Evolutionary conservation across 92 coral and sea anemone species (phyloP), one percentile per base, ranked within the genome.

Genomic region (Zoanthus solanderi): DNA sequence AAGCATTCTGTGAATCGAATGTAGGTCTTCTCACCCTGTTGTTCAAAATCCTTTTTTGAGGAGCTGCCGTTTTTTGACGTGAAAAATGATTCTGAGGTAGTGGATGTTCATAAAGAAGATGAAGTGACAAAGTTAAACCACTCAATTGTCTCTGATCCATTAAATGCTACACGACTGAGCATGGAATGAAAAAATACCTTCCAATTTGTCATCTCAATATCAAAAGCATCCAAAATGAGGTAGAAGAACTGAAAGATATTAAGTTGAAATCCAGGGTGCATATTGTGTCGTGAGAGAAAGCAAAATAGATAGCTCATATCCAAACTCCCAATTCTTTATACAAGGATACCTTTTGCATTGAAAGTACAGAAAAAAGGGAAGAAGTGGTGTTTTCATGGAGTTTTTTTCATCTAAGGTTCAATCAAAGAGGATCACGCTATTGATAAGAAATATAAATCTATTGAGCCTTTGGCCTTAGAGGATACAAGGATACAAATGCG

Each of bases 301-400:
- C 31, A 88, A 88, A 61, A 88, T 88, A 9, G 88, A 83, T 81
- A 53, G 78, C 23, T 88, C 88, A 6, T 88, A 83, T 34, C 34
- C 84, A 75, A 58, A 79, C n/a, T 56, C 66, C 47, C 91, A 88
- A 58, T 79, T 79, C 23, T 32, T 30, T 18, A 73, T 85, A 75
- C 54, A 48, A 28, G 83, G 74, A 17, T 74, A 75, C 32, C 30
- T 18, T 57, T 44, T 75, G n/a, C 52, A 85, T 57, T 48, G 83
- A 2, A 85, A 31, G 75, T 73, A 85, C 83, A 74, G 88, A 45
- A 85, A 85, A 56, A 85, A 85, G 78, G 42, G 42, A 37, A 2
- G 42, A 37, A 2, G 75, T 28, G 83, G 89, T 23, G 17, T 75
- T 11, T 48, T 75, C 6, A 60, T 85, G 18, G 23, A 23, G 23